Percentiles rank a stretch among this genome's conserved stretches.
These are phyloP conservation scores for Climacteris rufus DNA, from an alignment of 2,113 vertebrate genomes.

Conservation along the genomic window DNA sequence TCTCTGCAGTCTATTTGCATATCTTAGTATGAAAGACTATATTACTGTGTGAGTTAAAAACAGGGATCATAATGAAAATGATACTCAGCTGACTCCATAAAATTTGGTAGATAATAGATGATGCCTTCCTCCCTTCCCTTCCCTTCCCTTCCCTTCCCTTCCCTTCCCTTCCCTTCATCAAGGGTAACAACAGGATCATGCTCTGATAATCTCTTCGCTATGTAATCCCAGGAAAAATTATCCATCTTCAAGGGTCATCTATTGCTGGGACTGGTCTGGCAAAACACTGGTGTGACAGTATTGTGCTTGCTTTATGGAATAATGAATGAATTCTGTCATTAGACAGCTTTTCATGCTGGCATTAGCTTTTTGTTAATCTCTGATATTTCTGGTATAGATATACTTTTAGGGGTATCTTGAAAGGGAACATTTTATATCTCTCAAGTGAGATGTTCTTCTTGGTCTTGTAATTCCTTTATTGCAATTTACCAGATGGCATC, in stretches of 20 bases:
- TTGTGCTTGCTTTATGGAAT: not conserved
- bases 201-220: not conserved
- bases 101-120: not conserved
- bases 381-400: not conserved
- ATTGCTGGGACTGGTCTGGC: not conserved
- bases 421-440: not conserved
- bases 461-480: not conserved
- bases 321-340: not conserved
- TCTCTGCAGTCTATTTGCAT: not conserved
- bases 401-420: not conserved
- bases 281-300: not conserved
- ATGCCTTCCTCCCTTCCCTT: accelerated
- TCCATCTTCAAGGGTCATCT: not conserved
- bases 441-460: not conserved
- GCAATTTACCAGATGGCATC: not conserved
- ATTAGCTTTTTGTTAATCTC: not conserved
- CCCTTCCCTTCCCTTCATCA: not conserved
- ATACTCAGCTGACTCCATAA: not conserved
- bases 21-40: not conserved
- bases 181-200: not conserved
- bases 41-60: not conserved
- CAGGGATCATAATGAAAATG: not conserved
- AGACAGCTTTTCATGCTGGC: not conserved
- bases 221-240: not conserved
- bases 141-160: not conserved